Evolutionary conservation across 2,888 invertebrate species (phyloP).

Genomic region (Alviniconcha strummeri): DNA sequence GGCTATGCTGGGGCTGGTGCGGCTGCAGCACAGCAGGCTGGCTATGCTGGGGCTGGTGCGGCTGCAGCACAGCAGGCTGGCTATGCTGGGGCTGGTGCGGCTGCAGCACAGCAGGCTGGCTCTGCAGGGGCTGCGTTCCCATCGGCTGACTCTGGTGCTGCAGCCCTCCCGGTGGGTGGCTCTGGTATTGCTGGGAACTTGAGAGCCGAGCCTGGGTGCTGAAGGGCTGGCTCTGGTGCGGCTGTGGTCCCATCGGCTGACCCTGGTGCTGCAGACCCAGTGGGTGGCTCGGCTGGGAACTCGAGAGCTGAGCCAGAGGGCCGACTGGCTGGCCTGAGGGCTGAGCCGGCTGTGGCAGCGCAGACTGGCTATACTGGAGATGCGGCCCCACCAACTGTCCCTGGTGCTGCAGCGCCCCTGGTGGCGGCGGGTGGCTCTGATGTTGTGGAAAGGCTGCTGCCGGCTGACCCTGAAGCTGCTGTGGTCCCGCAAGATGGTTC

Average conservation of each 20-base stretch:
- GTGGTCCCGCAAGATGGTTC: constrained; percentile 22
- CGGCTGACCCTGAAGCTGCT: constrained; percentile 20
- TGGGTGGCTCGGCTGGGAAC: not conserved
- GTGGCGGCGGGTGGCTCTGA: not conserved
- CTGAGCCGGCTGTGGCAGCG: not conserved
- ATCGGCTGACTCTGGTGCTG: constrained; percentile 6
- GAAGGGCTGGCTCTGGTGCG: not conserved
- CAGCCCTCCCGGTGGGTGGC: not conserved
- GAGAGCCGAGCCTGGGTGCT: not conserved
- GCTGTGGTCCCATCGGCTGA: not conserved
- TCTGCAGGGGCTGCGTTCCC: not conserved
- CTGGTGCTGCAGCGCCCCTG: not conserved
- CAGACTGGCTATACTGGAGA: not conserved
- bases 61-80: too few relatives aligned
- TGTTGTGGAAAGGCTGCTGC: not conserved
- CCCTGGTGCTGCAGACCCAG: not conserved
- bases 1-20: not conserved
- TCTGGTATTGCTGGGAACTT: not conserved
- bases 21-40: too few relatives aligned
- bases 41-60: not conserved
- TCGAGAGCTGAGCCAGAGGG: not conserved
- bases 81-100: not conserved
- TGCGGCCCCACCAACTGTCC: not conserved
- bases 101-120: not conserved
- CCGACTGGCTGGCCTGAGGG: not conserved